Evolutionary conservation across 2,797 vertebrate genomes (phyloP).

Genomic region (Todus mexicanus): DNA sequence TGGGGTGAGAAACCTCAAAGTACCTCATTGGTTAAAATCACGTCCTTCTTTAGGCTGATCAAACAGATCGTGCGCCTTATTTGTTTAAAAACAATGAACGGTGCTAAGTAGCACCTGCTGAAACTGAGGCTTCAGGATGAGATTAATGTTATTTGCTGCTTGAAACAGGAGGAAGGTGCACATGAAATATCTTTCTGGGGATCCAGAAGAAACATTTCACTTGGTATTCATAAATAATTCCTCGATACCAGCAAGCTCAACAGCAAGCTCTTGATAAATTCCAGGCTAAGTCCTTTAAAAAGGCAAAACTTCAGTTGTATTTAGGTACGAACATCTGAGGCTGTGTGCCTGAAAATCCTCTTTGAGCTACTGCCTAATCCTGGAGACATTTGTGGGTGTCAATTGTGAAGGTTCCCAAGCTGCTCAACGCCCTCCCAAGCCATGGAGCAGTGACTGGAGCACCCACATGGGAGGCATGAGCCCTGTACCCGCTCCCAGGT

Average conservation of each 20-base stretch:
- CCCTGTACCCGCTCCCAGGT: background rate
- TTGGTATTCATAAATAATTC: background rate
- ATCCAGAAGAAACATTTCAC: background rate
- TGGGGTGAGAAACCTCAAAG: background rate
- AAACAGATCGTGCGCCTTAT: background rate
- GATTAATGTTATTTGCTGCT: background rate
- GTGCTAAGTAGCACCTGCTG: background rate
- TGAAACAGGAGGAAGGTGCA: background rate
- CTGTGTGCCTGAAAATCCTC: background rate
- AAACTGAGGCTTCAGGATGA: background rate
- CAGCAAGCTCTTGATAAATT: background rate
- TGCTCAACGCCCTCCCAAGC: background rate
- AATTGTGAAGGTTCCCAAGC: fast-evolving
- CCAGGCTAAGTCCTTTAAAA: background rate
- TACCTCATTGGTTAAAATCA: background rate
- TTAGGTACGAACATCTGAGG: background rate
- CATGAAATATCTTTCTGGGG: background rate
- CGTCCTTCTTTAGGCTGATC: background rate
- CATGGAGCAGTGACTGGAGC: background rate
- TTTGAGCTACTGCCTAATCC: background rate
- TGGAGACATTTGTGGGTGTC: background rate
- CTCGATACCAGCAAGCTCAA: background rate
- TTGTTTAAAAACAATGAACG: background rate
- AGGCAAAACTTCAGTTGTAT: background rate
- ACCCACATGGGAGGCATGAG: background rate